phyloP scores from a whole-genome alignment of 2,797 vertebrate species.

The Chiloscyllium punctatum region DNA sequence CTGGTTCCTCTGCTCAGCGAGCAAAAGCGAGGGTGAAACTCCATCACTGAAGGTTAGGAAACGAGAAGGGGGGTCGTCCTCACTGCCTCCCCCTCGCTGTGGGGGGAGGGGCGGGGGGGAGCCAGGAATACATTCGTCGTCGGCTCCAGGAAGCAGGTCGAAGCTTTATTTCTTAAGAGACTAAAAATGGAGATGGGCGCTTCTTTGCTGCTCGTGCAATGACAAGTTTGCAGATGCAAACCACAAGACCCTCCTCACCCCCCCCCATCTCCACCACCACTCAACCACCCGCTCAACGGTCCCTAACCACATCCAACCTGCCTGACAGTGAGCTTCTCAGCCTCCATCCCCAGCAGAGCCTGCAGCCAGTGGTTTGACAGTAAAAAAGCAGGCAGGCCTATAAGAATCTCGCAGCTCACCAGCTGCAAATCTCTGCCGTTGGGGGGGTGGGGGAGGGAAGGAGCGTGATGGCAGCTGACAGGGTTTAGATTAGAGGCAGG shows the following conservation, averaged over 20 bases:
- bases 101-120: neutral
- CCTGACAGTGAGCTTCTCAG: neutral
- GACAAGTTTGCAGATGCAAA: neutral
- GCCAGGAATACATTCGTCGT: neutral
- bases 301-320: constrained; percentile 11
- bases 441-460: neutral
- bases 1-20: neutral
- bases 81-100: too few relatives aligned
- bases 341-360: neutral
- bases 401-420: neutral
- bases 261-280: too few relatives aligned
- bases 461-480: neutral
- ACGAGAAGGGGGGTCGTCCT: neutral
- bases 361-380: too few relatives aligned
- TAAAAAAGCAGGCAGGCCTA: neutral
- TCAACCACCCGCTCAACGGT: neutral
- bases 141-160: too few relatives aligned
- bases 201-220: neutral
- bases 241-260: neutral
- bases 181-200: neutral
- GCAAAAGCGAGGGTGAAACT: neutral
- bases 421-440: constrained; percentile 33
- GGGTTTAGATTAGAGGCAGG: neutral
- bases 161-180: neutral
- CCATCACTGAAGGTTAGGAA: neutral